Evolutionary conservation across 1,140 invertebrate species (phyloP), one percentile per base, ranked within the genome.

Genomic region (Drepana arcuata): DNA sequence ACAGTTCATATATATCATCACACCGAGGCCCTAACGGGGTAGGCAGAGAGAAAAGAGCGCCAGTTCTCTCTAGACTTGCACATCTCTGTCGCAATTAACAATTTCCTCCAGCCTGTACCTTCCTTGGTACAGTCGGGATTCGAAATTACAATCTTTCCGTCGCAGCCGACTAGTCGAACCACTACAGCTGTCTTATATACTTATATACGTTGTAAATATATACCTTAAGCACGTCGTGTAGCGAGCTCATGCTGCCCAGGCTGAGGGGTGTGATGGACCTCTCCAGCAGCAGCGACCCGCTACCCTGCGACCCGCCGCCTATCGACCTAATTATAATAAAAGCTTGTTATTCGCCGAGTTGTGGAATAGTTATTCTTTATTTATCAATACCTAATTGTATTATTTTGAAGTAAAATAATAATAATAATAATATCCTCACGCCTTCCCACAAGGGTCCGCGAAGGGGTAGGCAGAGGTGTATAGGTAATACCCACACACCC

Each of bases 221-320:
- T 41, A 74, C 77, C 70, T 86, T 88, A 21, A 90, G 87, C 63
- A 90, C 89, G 50, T 92, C 90, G 60, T 92, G 90, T 42, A 92
- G 74, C 5, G 90, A 91, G 59, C 89, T 88, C 83, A 91, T 91
- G 63, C 90, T 91, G 58, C 90, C 89, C 21, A 90, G 83, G 45
- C 88, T 90, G 31, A 89, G 82, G 11, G 89, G 89, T 2, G 88
- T 88, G 34, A 88, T 86, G 25, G 87, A 88, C 42, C 86, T 75
- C 66, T 88, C 84, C 60, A 88, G 77, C 16, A 87, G 50, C 15
- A 82, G 41, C 0, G 79, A 83, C 0, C 83, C 81, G 45, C 81
- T 82, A 34, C 80, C 81, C 5, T 67, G 65, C n/a, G 80, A 83
- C 0, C 80, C 79, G 14, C 79, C 79, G 2, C 80, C 79, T 14